Evolutionary conservation across 2,113 vertebrate genomes (phyloP), one percentile per base, ranked within the genome.

Genomic region (Ivindomyrus marchei): DNA sequence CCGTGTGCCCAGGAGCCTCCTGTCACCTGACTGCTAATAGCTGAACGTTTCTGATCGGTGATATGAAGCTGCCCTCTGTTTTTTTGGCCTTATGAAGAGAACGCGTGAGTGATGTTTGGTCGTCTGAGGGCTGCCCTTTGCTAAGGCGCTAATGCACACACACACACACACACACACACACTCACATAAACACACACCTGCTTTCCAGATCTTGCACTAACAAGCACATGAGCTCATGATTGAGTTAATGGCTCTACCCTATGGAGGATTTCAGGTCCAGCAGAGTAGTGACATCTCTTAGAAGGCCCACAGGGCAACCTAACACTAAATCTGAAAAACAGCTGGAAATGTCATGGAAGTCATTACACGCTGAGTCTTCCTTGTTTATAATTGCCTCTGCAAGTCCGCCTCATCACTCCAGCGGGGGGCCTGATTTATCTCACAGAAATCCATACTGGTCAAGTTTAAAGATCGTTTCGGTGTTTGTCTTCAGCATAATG

Each of bases 231-330:
- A 80, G 31, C 74, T 80, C 74, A 80, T 19, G 31, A 36, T 50
- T 27, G n/a, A 45, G 84, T 87, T 87, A 90, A 87, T 90, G 85
- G 13, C 45, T 88, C 89, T 90, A 90, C 88, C 91, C 66, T 50
- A 52, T 90, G 89, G 53, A 85, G 31, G 52, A 21, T 56, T 85
- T 85, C 31, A 45, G 58, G 52, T 49, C 39, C n/a, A 49, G 58
- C 74, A 88, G 50, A 56, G 42, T 36, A 80, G 74, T 19, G 87
- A 88, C 21, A 74, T 31, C 5, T 15, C 45, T 46, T 46, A 46
- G 39, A 85, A 49, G 46, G 45, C 46, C 62, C 36, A 56, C 45
- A 47, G 88, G 11, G 36, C 62, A 46, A 58, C 42, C n/a, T 49
- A 19, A 49, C 13, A 2, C 24, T 42, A 47, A 15, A 74, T n/a